Evolutionary conservation across 1,140 invertebrate genomes (phyloP).

Genomic region (Drosophila insularis): DNA sequence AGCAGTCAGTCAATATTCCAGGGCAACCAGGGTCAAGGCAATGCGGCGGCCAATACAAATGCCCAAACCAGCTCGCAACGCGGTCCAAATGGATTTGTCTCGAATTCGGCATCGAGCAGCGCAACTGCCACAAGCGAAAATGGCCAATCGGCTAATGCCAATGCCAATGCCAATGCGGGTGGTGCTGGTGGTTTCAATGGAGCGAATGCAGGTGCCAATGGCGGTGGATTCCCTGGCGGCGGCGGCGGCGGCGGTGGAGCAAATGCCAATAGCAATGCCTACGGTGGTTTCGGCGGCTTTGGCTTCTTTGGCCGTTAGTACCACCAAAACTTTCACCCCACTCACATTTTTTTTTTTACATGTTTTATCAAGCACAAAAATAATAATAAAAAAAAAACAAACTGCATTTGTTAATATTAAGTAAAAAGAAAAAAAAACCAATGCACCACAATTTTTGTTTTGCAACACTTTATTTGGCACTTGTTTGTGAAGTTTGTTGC

Average conservation of each 20-base stretch:
- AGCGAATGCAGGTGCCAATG: conserved; percentile 24
- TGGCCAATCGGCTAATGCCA: conserved; percentile 47
- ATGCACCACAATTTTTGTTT: conserved; percentile 5
- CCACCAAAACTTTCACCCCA: background rate
- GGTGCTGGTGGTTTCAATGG: background rate
- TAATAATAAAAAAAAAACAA: conserved; percentile 19
- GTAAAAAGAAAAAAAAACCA: conserved; percentile 10
- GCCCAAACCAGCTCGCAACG: conserved; percentile 59
- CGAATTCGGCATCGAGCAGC: conserved; percentile 68
- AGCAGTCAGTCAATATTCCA: conserved; percentile 78
- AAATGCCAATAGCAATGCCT: conserved; percentile 61
- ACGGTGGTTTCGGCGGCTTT: conserved; percentile 36
- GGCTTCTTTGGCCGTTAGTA: conserved; percentile 62
- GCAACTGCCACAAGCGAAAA: conserved; percentile 50
- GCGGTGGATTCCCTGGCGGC: conserved; percentile 12
- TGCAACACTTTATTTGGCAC: background rate
- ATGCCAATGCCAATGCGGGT: conserved; percentile 38
- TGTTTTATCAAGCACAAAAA: conserved; percentile 41
- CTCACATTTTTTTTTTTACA: conserved; percentile 14
- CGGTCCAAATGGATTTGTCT: conserved; percentile 57
- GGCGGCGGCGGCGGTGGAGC: conserved; percentile 46
- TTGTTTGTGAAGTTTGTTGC: background rate
- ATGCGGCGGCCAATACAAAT: conserved; percentile 57
- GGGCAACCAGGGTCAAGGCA: conserved; percentile 65
- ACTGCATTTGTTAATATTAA: conserved; percentile 65